Evolutionary conservation across 2,113 vertebrate species (phyloP).

Genomic region (Cephalophus harveyi): DNA sequence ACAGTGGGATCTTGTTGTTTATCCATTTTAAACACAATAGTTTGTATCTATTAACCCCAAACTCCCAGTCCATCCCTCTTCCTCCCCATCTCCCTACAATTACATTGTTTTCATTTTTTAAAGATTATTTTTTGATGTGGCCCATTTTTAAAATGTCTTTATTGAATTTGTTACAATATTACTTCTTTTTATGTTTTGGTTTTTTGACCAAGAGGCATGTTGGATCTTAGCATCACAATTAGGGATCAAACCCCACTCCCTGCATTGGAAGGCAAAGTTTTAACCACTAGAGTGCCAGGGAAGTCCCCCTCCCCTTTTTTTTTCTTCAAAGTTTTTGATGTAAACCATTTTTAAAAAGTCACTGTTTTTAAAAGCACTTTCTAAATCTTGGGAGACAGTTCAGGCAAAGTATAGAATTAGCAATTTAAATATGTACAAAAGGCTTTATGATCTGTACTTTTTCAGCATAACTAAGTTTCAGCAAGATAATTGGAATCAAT

Average conservation of each 20-base stretch:
- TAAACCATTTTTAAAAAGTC: neutral
- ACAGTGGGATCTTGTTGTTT: neutral
- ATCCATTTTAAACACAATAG: neutral
- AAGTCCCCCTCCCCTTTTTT: neutral
- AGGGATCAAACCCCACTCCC: neutral
- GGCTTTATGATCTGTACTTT: neutral
- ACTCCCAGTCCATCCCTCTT: neutral
- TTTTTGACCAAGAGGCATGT: neutral
- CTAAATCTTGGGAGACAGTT: neutral
- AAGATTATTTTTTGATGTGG: neutral
- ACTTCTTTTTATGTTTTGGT: neutral
- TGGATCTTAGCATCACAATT: neutral
- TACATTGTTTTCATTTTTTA: neutral
- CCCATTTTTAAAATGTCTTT: neutral
- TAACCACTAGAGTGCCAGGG: neutral
- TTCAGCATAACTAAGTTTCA: conserved; percentile 34
- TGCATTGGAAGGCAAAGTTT: neutral
- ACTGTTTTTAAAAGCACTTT: neutral
- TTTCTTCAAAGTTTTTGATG: neutral
- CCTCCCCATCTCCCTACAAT: neutral
- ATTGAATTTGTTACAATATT: neutral
- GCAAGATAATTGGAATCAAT: conserved; percentile 14
- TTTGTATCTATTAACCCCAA: neutral
- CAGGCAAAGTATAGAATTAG: conserved; percentile 1
- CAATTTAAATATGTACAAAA: conserved; percentile 25